phyloP scores from a whole-genome alignment of 1,140 invertebrate genomes.

The Brevipalpus yothersi region DNA sequence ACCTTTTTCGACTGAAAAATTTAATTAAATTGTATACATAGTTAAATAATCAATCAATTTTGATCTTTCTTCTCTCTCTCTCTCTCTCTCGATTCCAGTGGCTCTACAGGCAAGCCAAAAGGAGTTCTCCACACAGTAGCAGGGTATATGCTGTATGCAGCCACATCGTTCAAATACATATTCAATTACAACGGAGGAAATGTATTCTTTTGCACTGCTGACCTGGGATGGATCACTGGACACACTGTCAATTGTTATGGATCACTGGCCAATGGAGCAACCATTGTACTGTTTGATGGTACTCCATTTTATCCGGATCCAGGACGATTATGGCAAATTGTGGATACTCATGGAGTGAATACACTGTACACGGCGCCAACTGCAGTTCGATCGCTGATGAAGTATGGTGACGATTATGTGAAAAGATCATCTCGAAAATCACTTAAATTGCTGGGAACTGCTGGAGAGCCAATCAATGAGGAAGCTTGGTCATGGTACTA shows the following conservation, averaged over 20 bases:
- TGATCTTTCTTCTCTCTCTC: not conserved
- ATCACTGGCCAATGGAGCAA: conserved; percentile 73
- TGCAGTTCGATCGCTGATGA: conserved; percentile 86
- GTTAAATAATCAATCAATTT: not conserved
- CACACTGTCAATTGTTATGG: conserved; percentile 91
- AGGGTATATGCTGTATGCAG: conserved; percentile 74
- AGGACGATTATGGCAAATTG: conserved; percentile 65
- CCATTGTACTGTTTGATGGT: conserved; percentile 65
- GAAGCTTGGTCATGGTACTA: conserved; percentile 97
- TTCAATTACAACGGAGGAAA: conserved; percentile 81
- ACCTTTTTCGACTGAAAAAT: not conserved
- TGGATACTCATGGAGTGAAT: conserved; percentile 79
- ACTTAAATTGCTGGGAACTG: conserved; percentile 65
- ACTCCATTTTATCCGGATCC: conserved; percentile 57
- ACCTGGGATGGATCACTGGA: conserved; percentile 94
- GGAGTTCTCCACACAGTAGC: conserved; percentile 80
- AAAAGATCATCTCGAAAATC: conserved; percentile 23
- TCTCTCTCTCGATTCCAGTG: conserved; percentile 28
- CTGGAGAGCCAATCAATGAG: conserved; percentile 90
- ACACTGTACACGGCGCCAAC: conserved; percentile 98
- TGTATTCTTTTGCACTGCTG: conserved; percentile 96
- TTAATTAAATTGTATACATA: not conserved
- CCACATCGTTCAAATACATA: conserved; percentile 71
- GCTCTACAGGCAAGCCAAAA: conserved; percentile 91
- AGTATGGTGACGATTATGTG: conserved; percentile 35